A percentile compares a stretch with the other conserved stretches of the same genome.
These are phyloP conservation scores for Stichodactyla helianthus DNA, from an alignment of 64 coral and sea anemone genomes.

Conservation along the genomic window DNA sequence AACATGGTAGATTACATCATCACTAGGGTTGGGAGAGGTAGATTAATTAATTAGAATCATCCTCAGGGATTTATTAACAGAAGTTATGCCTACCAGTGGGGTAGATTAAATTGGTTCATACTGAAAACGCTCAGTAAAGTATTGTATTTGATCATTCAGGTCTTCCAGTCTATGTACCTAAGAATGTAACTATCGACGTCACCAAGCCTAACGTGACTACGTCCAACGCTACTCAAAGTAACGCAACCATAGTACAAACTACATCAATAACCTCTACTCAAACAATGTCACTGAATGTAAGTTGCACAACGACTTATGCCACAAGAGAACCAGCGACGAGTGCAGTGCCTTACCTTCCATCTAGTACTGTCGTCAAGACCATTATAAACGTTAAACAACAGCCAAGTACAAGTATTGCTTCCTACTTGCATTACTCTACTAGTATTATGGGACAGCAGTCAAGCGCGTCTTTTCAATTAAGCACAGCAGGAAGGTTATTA, in stretches of 20 bases:
- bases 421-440: not conserved
- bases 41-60: too few relatives aligned
- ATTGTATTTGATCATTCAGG: not conserved
- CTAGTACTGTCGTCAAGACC: slow-evolving; percentile 1
- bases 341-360: not conserved
- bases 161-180: not conserved
- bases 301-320: not conserved
- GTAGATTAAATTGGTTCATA: too few relatives aligned
- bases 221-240: not conserved
- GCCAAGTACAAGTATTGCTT: not conserved
- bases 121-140: not conserved
- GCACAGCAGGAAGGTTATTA: slow-evolving; percentile 16
- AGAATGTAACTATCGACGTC: not conserved
- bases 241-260: not conserved
- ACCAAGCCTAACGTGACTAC: not conserved
- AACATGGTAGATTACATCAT: too few relatives aligned
- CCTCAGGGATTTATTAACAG: too few relatives aligned
- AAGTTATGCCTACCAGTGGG: too few relatives aligned
- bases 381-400: not conserved
- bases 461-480: slow-evolving; percentile 7
- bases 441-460: slow-evolving; percentile 5
- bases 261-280: not conserved
- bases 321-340: not conserved
- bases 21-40: too few relatives aligned
- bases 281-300: not conserved